Percentiles rank a stretch among this genome's conserved stretches.
These are phyloP conservation scores for Enteromius argenteus DNA, from an alignment of 2,797 vertebrate species.

Conservation along the genomic window DNA sequence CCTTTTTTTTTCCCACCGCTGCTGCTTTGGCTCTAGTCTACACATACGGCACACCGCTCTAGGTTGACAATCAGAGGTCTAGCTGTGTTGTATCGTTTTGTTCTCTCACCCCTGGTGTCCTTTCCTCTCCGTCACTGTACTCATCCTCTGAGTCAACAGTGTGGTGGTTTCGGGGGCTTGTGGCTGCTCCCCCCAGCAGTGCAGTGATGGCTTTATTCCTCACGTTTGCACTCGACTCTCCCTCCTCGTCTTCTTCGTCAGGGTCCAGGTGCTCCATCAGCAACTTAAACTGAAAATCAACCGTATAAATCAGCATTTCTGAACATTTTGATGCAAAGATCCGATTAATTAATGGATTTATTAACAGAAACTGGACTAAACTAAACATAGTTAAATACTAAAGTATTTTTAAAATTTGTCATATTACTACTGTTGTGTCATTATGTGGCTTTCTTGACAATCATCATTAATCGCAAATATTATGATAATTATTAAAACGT, in stretches of 20 bases:
- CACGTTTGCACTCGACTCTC: conserved; percentile 94
- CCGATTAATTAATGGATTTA: too few relatives aligned
- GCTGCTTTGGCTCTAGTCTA: not conserved
- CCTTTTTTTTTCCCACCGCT: too few relatives aligned
- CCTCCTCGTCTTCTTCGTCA: conserved; percentile 97
- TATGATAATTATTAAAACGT: not conserved
- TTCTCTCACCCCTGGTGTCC: conserved; percentile 91
- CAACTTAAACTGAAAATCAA: conserved; percentile 87
- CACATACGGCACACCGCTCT: not conserved
- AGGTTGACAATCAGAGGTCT: not conserved
- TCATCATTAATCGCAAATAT: not conserved
- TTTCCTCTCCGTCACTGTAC: conserved; percentile 93
- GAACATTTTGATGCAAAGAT: not conserved
- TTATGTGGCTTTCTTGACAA: not conserved
- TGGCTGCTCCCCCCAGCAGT: conserved; percentile 87
- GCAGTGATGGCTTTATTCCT: conserved; percentile 99
- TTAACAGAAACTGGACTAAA: not conserved
- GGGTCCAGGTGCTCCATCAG: conserved; percentile 98
- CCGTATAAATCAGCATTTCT: not conserved
- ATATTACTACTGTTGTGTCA: not conserved
- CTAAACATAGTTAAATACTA: not conserved
- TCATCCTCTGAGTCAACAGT: conserved; percentile 94
- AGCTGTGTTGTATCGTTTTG: not conserved
- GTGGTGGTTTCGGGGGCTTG: conserved; percentile 79
- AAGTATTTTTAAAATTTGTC: too few relatives aligned